These are phyloP conservation scores for Phainopepla nitens DNA, from an alignment of 2,113 vertebrate genomes.

Conservation along the genomic window DNA sequence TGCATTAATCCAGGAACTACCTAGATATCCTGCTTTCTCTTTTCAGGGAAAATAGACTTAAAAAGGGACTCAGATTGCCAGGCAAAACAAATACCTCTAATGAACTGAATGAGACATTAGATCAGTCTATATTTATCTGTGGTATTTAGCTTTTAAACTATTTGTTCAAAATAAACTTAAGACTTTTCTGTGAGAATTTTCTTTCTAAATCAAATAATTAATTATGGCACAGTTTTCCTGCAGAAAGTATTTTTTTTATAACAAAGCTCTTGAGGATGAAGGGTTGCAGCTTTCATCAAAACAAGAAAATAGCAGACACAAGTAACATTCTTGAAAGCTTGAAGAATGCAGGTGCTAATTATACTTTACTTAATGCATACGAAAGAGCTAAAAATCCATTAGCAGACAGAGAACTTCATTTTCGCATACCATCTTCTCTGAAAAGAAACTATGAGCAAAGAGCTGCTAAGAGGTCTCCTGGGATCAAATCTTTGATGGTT, in stretches of 20 bases:
- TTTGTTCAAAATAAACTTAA: background rate
- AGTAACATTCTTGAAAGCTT: conserved; percentile 32
- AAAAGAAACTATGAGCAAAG: conserved; percentile 39
- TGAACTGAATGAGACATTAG: background rate
- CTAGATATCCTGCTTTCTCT: background rate
- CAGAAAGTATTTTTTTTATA: background rate
- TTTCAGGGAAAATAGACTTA: background rate
- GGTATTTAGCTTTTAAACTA: background rate
- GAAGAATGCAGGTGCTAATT: conserved; percentile 48
- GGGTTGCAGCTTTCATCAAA: conserved; percentile 14
- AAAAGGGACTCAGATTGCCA: background rate
- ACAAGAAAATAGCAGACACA: conserved; percentile 21
- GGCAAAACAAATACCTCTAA: background rate
- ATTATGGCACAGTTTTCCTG: background rate
- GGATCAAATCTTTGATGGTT: conserved; percentile 59
- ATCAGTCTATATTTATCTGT: background rate
- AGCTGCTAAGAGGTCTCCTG: conserved; percentile 48
- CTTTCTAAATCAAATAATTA: background rate
- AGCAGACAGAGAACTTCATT: conserved; percentile 53
- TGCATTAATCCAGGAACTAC: background rate
- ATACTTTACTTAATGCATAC: conserved; percentile 21
- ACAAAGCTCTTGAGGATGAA: background rate
- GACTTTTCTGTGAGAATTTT: background rate
- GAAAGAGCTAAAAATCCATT: conserved; percentile 41
- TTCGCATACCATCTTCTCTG: conserved; percentile 30